Percentiles rank a stretch among this genome's conserved stretches.
Evolutionary conservation across 1,140 invertebrate genomes (phyloP).

Genomic region (Drosophila sucinea): DNA sequence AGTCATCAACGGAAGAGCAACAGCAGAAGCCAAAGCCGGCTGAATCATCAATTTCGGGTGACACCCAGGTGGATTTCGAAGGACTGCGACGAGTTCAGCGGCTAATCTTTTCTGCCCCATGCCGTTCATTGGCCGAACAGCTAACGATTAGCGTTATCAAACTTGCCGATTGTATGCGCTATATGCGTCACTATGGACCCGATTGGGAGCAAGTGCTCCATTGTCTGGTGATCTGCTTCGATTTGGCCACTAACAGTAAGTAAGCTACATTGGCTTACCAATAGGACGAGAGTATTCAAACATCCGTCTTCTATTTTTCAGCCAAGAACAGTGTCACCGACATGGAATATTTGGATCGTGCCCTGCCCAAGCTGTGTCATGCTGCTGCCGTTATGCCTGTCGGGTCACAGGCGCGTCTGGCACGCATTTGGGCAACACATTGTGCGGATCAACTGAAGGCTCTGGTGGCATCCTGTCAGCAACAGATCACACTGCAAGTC

Average conservation of each 20-base stretch:
- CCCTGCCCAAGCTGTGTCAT: slow-evolving; percentile 91
- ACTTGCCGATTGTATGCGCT: slow-evolving; percentile 84
- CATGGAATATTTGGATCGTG: slow-evolving; percentile 92
- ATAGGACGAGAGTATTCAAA: neutral
- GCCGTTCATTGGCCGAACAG: slow-evolving; percentile 86
- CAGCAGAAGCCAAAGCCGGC: neutral
- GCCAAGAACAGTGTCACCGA: slow-evolving; percentile 84
- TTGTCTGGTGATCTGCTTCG: slow-evolving; percentile 94
- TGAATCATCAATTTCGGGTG: neutral
- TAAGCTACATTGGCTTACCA: neutral
- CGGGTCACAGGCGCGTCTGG: slow-evolving; percentile 90
- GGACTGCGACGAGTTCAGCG: slow-evolving; percentile 87
- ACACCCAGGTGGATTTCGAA: slow-evolving; percentile 85
- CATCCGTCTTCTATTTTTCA: slow-evolving; percentile 38
- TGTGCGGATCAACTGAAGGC: slow-evolving; percentile 88
- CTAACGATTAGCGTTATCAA: slow-evolving; percentile 91
- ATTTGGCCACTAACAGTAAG: slow-evolving; percentile 91
- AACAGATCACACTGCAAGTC: slow-evolving; percentile 92
- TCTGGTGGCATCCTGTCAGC: slow-evolving; percentile 92
- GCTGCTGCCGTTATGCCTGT: slow-evolving; percentile 89
- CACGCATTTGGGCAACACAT: slow-evolving; percentile 90
- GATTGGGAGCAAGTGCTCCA: slow-evolving; percentile 85
- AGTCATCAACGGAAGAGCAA: slow-evolving; percentile 1
- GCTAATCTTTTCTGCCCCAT: slow-evolving; percentile 84
- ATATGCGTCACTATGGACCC: slow-evolving; percentile 40